These are phyloP conservation scores for Aphelocoma coerulescens DNA, from an alignment of 2,113 vertebrate species.

Conservation along the genomic window DNA sequence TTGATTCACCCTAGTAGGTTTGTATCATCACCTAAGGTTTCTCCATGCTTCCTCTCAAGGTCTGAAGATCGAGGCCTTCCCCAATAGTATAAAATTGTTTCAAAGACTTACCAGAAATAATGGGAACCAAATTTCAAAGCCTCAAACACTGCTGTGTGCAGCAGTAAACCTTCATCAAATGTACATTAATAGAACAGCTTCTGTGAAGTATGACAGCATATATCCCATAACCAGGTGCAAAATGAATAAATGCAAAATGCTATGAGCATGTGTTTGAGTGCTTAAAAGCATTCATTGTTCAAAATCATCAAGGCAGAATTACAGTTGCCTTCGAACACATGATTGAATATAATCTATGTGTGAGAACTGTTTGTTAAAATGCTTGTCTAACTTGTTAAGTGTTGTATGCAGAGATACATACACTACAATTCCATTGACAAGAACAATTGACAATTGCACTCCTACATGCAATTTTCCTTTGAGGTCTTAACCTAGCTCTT, in stretches of 20 bases:
- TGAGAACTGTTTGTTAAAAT: not conserved
- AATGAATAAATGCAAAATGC: not conserved
- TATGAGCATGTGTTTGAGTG: not conserved
- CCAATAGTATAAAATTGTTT: not conserved
- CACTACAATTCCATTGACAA: not conserved
- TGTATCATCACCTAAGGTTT: not conserved
- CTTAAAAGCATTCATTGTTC: not conserved
- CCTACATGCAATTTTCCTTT: not conserved
- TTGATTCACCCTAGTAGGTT: not conserved
- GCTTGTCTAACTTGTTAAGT: not conserved
- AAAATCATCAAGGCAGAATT: not conserved
- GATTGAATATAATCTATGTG: not conserved
- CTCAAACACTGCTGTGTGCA: not conserved
- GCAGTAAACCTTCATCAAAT: not conserved
- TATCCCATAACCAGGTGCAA: not conserved
- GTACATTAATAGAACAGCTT: not conserved
- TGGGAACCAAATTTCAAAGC: not conserved
- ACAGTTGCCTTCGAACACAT: not conserved
- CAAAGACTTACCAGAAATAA: not conserved
- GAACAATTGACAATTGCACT: not conserved
- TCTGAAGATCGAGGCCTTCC: not conserved
- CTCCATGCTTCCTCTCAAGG: not conserved
- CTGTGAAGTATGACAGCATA: not conserved
- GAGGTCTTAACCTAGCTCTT: not conserved
- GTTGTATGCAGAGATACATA: not conserved